A percentile compares a stretch with the other conserved stretches of the same genome.
Evolutionary conservation across 2,113 vertebrate species (phyloP).

Genomic region (Callipepla squamata): DNA sequence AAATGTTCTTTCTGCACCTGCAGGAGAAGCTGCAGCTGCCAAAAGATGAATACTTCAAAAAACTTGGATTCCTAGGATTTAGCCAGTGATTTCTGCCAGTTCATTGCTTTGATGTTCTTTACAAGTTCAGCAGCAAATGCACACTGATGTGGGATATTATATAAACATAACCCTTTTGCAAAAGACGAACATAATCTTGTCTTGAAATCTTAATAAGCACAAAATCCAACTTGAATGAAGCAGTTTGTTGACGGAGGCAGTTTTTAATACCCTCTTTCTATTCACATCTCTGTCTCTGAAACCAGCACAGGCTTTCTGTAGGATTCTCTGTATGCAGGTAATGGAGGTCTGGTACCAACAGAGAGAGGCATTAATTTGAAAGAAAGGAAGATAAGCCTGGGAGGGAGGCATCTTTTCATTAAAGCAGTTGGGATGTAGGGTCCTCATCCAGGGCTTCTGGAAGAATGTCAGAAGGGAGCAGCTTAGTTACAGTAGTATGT

Average conservation of each 20-base stretch:
- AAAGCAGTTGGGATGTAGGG: background rate
- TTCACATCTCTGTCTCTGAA: background rate
- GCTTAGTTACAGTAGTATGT: background rate
- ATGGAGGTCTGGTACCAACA: background rate
- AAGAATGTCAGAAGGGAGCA: background rate
- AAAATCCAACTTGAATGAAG: background rate
- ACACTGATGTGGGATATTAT: background rate
- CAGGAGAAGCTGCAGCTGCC: conserved; percentile 63
- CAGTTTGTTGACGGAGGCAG: background rate
- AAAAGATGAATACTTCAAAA: conserved; percentile 58
- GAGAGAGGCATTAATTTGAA: background rate
- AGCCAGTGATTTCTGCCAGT: conserved; percentile 21
- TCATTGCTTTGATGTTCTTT: conserved; percentile 49
- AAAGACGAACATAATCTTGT: background rate
- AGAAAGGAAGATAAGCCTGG: background rate
- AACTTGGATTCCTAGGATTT: background rate
- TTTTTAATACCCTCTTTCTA: conserved; percentile 10
- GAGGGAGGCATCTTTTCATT: background rate
- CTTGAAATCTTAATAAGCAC: conserved; percentile 28
- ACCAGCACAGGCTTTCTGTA: background rate
- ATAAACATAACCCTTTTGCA: background rate
- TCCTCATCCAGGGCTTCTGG: background rate
- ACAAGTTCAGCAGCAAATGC: conserved; percentile 35
- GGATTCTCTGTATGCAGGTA: background rate
- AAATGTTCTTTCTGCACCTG: conserved; percentile 60